Percentiles rank a stretch among this genome's conserved stretches.
Evolutionary conservation across 2,797 vertebrate species (phyloP).

Genomic region (Alcedo atthis): DNA sequence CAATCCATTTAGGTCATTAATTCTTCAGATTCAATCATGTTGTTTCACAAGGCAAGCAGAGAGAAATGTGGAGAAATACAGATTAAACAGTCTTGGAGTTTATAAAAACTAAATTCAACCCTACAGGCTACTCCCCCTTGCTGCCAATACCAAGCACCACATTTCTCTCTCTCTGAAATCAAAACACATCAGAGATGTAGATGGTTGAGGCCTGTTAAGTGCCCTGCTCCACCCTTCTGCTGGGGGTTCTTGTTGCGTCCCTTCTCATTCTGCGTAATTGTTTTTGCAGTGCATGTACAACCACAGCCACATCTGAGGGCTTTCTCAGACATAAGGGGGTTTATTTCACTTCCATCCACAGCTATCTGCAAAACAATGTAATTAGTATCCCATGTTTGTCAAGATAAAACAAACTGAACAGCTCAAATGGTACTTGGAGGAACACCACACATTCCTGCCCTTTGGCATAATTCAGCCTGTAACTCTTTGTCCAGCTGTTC

Average conservation of each 20-base stretch:
- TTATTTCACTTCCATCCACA: background rate
- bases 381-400: slow-evolving; percentile 35
- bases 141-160: background rate
- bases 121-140: background rate
- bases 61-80: background rate
- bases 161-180: background rate
- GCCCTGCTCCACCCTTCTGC: background rate
- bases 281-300: slow-evolving; percentile 24
- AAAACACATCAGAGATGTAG: background rate
- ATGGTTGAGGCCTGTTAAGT: background rate
- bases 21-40: background rate
- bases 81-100: background rate
- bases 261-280: background rate
- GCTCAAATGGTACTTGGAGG: slow-evolving; percentile 5
- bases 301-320: background rate
- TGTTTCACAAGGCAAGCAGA: background rate
- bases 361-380: background rate
- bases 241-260: background rate
- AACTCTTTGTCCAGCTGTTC: background rate
- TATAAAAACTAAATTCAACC: background rate
- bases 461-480: background rate
- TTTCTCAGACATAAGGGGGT: slow-evolving; percentile 32
- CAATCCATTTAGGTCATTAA: background rate
- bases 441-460: background rate
- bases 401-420: slow-evolving; percentile 16